phyloP scores from a whole-genome alignment of 2,113 vertebrate species.

The Tychaedon coryphoeus region DNA sequence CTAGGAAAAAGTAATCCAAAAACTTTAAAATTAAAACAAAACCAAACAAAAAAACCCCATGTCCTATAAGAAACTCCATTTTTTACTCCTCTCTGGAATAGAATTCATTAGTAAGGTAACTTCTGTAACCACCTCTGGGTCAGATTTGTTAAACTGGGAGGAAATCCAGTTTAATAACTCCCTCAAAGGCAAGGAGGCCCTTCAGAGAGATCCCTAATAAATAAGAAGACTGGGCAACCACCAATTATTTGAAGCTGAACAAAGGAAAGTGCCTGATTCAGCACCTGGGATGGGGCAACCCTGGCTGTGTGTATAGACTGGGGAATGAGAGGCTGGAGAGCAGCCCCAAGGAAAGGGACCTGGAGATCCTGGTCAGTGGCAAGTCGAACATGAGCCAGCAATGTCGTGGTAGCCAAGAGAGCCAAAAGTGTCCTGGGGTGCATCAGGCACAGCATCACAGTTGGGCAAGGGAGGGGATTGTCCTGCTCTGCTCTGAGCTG shows the following conservation, averaged over 20 bases:
- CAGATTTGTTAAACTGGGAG: neutral
- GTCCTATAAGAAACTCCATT: neutral
- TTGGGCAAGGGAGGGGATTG: accelerated
- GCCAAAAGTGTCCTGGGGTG: accelerated
- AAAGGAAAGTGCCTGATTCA: neutral
- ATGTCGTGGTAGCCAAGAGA: neutral
- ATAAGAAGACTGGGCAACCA: neutral
- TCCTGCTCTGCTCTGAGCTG: accelerated
- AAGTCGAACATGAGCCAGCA: accelerated
- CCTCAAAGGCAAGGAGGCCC: neutral
- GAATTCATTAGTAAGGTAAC: neutral
- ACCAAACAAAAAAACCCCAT: neutral
- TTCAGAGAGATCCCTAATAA: neutral
- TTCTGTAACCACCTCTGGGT: neutral
- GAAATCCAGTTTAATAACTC: neutral
- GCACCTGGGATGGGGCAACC: neutral
- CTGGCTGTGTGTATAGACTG: neutral
- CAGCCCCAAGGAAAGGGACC: neutral
- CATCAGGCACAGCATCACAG: accelerated
- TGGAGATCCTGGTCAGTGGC: accelerated
- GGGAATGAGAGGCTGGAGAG: neutral
- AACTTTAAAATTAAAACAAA: neutral
- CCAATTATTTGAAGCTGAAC: neutral
- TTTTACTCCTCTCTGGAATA: neutral
- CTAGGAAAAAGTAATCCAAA: neutral